Evolutionary conservation across 2,113 vertebrate species (phyloP), one percentile per base, ranked within the genome.

Genomic region (Salvelinus namaycush): DNA sequence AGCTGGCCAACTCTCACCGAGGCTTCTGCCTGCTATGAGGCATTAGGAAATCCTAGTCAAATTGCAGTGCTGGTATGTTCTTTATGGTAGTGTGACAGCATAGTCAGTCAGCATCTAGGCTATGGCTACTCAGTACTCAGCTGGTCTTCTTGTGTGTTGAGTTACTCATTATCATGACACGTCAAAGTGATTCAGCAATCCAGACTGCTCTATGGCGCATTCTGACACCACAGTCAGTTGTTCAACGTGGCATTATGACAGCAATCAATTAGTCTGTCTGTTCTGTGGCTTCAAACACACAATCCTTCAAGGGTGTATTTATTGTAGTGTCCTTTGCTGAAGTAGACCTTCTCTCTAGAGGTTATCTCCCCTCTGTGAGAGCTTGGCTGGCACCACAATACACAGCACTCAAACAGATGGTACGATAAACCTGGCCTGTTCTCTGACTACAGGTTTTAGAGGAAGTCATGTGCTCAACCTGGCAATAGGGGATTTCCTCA

Each of bases 401-500:
- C 72, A 66, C 1, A 72, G 0, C 31, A 70, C 27, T 31, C 51
- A 70, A 73, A 70, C 81, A 75, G 69, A 82, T 68, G 49, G 76
- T 18, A 22, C 54, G 71, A 84, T 68, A 51, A 74, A 16, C 26
- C 39, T 74, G 62, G 22, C n/a, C 62, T 72, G 26, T 51, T 62
- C 59, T n/a, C 72, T 69, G 44, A 34, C 34, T 20, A 12, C 9
- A 12, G 8, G 72, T 74, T 51, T 73, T 70, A 2, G 3, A 26
- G 34, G 24, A 9, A 24, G 71, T 76, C 57, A 27, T 62, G 51
- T 68, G 75, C 48, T 77, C 71, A 29, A 68, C 87, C 62, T 83
- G 20, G 64, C 72, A 51, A 70, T 27, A 68, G 77, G 27, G 64
- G 64, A 83, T 81, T 77, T 60, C 59, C 20, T 26, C 59, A 70